phyloP scores from a whole-genome alignment of 2,113 vertebrate genomes.

The Aviceda subcristata region DNA sequence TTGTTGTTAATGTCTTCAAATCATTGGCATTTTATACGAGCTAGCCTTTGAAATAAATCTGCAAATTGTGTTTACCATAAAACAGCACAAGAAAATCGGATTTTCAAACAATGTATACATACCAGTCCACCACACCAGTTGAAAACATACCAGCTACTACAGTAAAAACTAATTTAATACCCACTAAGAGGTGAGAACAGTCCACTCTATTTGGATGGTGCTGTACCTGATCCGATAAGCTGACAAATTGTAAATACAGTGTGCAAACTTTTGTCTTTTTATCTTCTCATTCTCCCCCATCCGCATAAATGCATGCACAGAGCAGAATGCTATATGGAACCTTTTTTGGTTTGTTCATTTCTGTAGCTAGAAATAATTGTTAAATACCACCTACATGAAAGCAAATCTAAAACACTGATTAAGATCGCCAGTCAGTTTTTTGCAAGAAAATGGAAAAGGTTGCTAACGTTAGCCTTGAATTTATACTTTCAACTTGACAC shows the following conservation, averaged over 20 bases:
- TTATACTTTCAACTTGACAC: not conserved
- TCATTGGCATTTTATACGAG: not conserved
- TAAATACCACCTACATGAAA: not conserved
- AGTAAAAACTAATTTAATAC: not conserved
- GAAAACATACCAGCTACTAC: not conserved
- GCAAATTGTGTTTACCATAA: not conserved
- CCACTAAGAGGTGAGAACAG: not conserved
- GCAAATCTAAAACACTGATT: not conserved
- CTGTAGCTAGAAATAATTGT: not conserved
- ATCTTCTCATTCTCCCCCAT: not conserved
- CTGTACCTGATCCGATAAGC: not conserved
- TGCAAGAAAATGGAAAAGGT: not conserved
- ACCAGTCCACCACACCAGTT: not conserved
- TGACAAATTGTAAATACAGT: rapidly evolving
- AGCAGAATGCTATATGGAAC: not conserved
- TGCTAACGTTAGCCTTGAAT: not conserved
- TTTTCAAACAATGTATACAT: not conserved
- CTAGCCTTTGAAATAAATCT: not conserved
- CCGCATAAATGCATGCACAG: not conserved
- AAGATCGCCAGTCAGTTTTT: not conserved
- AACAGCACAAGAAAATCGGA: not conserved
- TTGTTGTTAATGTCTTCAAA: not conserved
- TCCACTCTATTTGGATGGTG: not conserved
- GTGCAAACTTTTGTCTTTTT: not conserved
- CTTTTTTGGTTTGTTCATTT: not conserved